Evolutionary conservation across 1,140 invertebrate genomes (phyloP), one percentile per base, ranked within the genome.

Genomic region (Macrotrachela quadricornifera): DNA sequence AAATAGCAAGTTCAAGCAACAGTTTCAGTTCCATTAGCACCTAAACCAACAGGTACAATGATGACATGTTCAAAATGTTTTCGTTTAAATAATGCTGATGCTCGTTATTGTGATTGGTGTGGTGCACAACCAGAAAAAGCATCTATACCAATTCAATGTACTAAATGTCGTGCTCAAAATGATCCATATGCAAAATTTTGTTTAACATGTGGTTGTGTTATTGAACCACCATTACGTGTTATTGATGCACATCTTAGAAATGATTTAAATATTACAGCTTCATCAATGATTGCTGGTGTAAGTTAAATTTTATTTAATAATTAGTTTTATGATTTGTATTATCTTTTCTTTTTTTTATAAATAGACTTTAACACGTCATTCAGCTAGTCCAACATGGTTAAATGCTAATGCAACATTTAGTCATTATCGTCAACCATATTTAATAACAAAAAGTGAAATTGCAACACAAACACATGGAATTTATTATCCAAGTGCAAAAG

Each of bases 391-490:
- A 30, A 30, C 21, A 30, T 30, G 21, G 21, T 30, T 30, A 8
- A 30, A 30, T 30, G 21, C 21, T 30, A 30, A 30, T 30, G 21
- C 21, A 4, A 30, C 21, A 30, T 8, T 30, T 30, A 30, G 21
- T 30, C 21, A 30, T 30, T 30, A 30, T 30, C 21, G 21, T 30
- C 21, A 30, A 30, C 21, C 21, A 30, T 30, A 30, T 30, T 30
- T 30, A 30, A 30, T 30, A 2, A 30, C 21, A 4, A 30, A 30
- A 30, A 30, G 21, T 30, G 21, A 30, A 30, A 47, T 59, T 14
- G 40, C 51, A 13, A 68, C 66, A 0, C 69, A 71, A 58, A 71
- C 69, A 2, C 64, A 66, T 0, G 69, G 69, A 1, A 56, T 71
- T 16, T 71, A 66, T 54, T 71, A 64, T 56, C 67, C 68, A 10